phyloP scores from a whole-genome alignment of 2,113 vertebrate genomes.

The Lycocorax pyrrhopterus region DNA sequence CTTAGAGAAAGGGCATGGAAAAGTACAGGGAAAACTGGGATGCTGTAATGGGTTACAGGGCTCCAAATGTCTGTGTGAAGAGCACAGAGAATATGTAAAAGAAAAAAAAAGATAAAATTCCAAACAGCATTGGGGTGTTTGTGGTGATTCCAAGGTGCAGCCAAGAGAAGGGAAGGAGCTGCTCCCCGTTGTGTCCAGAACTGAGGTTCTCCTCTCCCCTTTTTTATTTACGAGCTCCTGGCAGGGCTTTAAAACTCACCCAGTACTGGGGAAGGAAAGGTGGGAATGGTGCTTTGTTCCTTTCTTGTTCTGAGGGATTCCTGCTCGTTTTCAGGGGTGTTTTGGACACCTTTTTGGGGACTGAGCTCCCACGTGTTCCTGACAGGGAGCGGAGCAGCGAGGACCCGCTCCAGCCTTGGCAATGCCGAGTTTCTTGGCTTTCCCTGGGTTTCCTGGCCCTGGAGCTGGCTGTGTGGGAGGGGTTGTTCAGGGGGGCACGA shows the following conservation, averaged over 20 bases:
- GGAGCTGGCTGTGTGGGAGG: not conserved
- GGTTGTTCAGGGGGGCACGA: accelerated
- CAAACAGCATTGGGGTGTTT: too few relatives aligned
- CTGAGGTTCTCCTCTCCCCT: not conserved
- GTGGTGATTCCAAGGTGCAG: not conserved
- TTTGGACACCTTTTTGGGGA: not conserved
- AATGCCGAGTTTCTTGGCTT: not conserved
- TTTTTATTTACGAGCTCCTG: not conserved
- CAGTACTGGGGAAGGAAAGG: not conserved
- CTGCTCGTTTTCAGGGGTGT: not conserved
- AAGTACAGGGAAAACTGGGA: not conserved
- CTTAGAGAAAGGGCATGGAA: not conserved
- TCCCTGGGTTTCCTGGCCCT: not conserved
- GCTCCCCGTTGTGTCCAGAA: accelerated
- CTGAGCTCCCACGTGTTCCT: not conserved
- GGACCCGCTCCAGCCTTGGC: not conserved
- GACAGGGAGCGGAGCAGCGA: not conserved
- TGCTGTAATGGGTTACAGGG: too few relatives aligned
- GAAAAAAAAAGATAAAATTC: not conserved
- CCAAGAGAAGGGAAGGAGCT: accelerated
- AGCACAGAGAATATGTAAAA: not conserved
- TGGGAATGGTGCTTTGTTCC: not conserved
- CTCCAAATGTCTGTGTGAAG: not conserved
- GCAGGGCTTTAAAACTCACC: not conserved
- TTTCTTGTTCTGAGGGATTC: not conserved